These are phyloP conservation scores for Chirona hameri DNA, from an alignment of 2,888 invertebrate genomes.

Conservation along the genomic window DNA sequence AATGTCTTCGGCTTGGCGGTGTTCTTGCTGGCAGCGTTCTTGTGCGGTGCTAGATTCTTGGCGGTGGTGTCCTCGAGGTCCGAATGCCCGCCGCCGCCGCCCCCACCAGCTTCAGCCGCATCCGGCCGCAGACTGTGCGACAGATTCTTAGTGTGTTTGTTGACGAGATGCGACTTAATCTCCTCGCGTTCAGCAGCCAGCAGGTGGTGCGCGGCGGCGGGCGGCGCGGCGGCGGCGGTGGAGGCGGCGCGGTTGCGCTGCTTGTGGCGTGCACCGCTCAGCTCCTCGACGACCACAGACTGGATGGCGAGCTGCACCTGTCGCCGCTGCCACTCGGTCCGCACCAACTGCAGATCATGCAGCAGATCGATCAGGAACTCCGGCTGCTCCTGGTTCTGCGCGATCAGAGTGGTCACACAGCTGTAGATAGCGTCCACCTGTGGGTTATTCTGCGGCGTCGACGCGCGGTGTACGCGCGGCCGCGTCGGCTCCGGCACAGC, in stretches of 20 bases:
- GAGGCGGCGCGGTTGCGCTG: background rate
- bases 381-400: constrained; percentile 10
- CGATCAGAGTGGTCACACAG: constrained; percentile 1
- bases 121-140: constrained; percentile 7
- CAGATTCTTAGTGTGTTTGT: constrained; percentile 6
- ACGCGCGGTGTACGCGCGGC: background rate
- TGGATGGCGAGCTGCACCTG: constrained; percentile 22
- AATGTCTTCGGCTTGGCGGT: constrained; percentile 1
- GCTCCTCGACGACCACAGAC: background rate
- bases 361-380: constrained; percentile 22
- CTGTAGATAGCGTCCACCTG: constrained; percentile 23
- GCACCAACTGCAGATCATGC: constrained; percentile 22
- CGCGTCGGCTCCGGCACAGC: background rate
- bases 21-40: background rate
- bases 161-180: background rate
- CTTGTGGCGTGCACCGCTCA: constrained; percentile 3
- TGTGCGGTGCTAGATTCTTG: constrained; percentile 1
- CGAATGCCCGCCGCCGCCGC: background rate
- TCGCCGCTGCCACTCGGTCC: background rate
- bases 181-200: constrained; percentile 1
- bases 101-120: background rate
- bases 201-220: background rate
- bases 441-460: constrained; percentile 7
- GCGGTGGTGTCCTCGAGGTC: background rate
- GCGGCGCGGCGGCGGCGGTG: background rate